Conservation (phyloP, 2,113 vertebrate genomes). For the Oxyruncus cristatus region DNA sequence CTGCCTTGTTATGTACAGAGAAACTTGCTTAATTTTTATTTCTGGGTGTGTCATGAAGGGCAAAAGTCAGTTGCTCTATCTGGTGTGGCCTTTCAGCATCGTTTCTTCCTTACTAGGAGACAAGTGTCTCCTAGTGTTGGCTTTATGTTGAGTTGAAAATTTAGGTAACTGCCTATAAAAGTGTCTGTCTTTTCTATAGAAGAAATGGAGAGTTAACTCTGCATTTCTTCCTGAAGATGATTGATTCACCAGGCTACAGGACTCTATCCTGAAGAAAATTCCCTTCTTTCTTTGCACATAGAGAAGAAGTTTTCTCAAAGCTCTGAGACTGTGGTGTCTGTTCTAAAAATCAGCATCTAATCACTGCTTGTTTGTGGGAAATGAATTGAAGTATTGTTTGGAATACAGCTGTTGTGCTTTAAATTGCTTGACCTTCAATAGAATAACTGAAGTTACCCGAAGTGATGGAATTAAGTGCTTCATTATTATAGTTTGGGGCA, state of each 20-base stretch:
- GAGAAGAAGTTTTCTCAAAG: neutral
- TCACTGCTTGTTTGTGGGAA: neutral
- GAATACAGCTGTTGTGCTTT: neutral
- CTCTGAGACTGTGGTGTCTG: neutral
- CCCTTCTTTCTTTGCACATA: neutral
- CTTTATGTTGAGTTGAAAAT: neutral
- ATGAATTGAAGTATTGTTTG: neutral
- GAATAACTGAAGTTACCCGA: neutral
- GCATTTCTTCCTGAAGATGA: neutral
- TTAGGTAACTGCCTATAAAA: neutral
- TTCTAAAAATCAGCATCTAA: neutral
- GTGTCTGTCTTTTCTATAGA: neutral
- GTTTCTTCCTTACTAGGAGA: neutral
- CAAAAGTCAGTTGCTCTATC: neutral
- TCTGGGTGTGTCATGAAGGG: neutral
- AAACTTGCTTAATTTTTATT: neutral
- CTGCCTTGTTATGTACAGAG: neutral
- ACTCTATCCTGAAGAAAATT: neutral
- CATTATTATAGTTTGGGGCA: neutral
- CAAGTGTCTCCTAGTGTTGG: neutral
- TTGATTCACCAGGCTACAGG: neutral
- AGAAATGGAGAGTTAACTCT: neutral
- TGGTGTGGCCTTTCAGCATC: neutral
- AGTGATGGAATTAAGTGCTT: neutral
- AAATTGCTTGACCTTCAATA: neutral